A percentile compares a stretch with the other conserved stretches of the same genome.
These are phyloP conservation scores for Tineola bisselliella DNA, from an alignment of 2,888 invertebrate species.

Conservation along the genomic window DNA sequence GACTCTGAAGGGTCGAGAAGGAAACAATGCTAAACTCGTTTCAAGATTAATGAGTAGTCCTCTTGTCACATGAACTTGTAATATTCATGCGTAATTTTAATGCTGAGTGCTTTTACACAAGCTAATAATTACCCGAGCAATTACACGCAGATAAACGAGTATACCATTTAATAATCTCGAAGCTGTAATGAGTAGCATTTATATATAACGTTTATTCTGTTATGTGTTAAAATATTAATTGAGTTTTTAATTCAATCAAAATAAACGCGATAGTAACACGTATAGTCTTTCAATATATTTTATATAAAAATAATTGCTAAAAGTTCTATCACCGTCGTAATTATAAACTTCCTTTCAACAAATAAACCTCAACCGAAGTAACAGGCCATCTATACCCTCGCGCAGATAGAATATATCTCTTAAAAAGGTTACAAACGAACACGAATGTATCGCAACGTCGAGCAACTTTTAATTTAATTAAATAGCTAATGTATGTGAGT, in stretches of 20 bases:
- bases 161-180: neutral
- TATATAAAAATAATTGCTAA: no score
- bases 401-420: no score
- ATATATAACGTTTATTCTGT: neutral
- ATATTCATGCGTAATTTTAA: constrained; percentile 8
- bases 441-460: neutral
- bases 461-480: neutral
- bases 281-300: no score
- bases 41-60: constrained; percentile 12
- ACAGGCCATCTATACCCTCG: no score
- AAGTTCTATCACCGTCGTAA: no score
- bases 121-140: constrained; percentile 8
- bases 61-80: neutral
- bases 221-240: no score
- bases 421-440: neutral
- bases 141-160: neutral
- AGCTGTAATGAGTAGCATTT: neutral
- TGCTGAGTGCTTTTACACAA: constrained; percentile 1
- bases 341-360: no score
- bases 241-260: no score
- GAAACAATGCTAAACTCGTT: constrained; percentile 11
- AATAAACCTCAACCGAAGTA: no score
- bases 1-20: constrained; percentile 7
- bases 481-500: neutral
- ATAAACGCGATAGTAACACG: no score